phyloP scores from a whole-genome alignment of 2,113 vertebrate genomes.

The Colossoma macropomum region DNA sequence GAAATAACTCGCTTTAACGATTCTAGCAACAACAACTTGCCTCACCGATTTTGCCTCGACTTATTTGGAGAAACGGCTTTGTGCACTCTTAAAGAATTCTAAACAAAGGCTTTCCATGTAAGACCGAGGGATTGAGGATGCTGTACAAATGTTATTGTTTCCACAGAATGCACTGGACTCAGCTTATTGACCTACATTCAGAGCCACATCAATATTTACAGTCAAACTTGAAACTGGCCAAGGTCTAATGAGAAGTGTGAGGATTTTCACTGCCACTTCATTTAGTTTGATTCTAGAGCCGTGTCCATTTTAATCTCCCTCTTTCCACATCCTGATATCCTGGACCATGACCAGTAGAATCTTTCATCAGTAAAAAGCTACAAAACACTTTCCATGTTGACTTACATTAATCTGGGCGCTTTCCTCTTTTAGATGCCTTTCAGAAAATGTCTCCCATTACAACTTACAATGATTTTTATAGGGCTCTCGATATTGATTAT shows the following conservation, averaged over 20 bases:
- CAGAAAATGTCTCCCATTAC: not conserved
- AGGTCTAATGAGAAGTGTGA: conserved; percentile 1
- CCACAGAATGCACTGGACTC: conserved; percentile 5
- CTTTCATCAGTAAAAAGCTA: not conserved
- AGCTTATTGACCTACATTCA: not conserved
- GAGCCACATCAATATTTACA: conserved; percentile 4
- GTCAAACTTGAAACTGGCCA: not conserved
- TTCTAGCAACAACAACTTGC: conserved; percentile 8
- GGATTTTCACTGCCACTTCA: not conserved
- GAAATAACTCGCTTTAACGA: conserved; percentile 2
- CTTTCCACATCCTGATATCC: not conserved
- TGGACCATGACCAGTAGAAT: not conserved
- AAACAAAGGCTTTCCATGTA: conserved; percentile 33
- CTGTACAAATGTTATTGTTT: conserved; percentile 31
- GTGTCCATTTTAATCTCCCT: not conserved
- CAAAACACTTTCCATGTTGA: not conserved
- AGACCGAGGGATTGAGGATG: not conserved
- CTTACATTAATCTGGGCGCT: not conserved
- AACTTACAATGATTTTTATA: not conserved
- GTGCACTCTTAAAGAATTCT: conserved; percentile 19
- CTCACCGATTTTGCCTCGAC: not conserved
- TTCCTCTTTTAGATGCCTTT: not conserved
- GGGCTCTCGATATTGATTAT: too few relatives aligned
- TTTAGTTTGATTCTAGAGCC: not conserved
- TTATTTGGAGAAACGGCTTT: conserved; percentile 35